Evolutionary conservation across 2,888 invertebrate genomes (phyloP), one percentile per base, ranked within the genome.

Genomic region (Ellobium chinense): DNA sequence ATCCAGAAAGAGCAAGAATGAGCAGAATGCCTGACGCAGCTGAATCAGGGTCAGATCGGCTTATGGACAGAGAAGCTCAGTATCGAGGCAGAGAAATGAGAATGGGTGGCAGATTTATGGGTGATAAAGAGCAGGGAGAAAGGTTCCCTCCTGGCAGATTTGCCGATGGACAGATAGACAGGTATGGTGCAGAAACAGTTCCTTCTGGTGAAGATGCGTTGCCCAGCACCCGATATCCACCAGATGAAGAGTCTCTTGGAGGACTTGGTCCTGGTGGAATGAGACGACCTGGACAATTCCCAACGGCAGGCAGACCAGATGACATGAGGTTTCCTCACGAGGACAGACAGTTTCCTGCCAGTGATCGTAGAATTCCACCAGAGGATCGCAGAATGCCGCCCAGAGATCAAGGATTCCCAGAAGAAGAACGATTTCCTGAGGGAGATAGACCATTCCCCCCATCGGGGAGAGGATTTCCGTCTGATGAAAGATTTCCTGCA

Each of bases 201-300:
- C 63, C 34, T 21, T 1, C 56, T n/a, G 18, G 27, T 36, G 80
- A 75, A 7, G 80, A 80, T 29, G 9, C 54, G 18, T 18, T 70
- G 69, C 69, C 75, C 7, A 75, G 80, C 31, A 80, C 75, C 14
- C 60, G 58, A 21, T 80, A 80, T 29, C 75, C 80, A 24, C 80
- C 80, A 58, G 80, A 78, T 1, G 46, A 37, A n/a, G 70, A 78
- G 37, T 56, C 36, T 34, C 37, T 37, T 24, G 21, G 2, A 0
- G 66, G 27, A 58, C 29, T 39, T 24, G 39, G 12, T 12, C 29
- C 60, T 24, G 39, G 12, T 12, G 76, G 66, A 18, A 39, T 14
- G 18, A n/a, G 60, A 36, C 54, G 27, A 39, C 39, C n/a, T 14
- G 76, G 60, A 34, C 54, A 37, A 39, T 56, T 63, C 9, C 78